Evolutionary conservation across 1,140 invertebrate species (phyloP), one percentile per base, ranked within the genome.

Genomic region (Conus ventricosus): DNA sequence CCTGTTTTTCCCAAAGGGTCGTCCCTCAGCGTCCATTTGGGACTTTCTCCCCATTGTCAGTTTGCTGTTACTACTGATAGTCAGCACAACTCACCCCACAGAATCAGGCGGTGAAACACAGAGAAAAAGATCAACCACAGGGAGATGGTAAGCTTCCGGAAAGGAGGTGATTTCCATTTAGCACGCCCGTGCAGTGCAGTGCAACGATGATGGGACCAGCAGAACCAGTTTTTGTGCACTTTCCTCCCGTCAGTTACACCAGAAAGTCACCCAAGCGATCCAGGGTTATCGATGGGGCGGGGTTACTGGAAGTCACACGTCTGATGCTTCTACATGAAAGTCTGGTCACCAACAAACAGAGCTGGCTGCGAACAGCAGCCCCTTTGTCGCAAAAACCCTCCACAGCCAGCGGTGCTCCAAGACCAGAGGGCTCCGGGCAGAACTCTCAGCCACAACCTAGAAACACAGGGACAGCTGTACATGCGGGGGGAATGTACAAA

Each of bases 11-110:
- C 3, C 84, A 5, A 25, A 39, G 54, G 84, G 84, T 4, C 63
- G 75, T 25, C 84, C 51, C 84, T 75, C 23, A 63, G 75, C 76
- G 84, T 85, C n/a, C 84, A 85, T 23, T 15, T 60, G 27, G 84
- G 84, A 8, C 63, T 39, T 15, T 85, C 84, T 3, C 84, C 84
- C 5, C 84, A 76, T 13, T 85, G 84, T 53, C 5, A 15, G 7
- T 75, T 85, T 57, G 84, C 84, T 75, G 11, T 15, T 4, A 67
- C 25, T 63, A 13, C 71, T 5, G 60, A 71, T 20, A 53, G 13
- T 5, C 51, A 39, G 57, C 57, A 60, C 8, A 60, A 15, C 39
- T 8, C 84, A 53, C 39, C 39, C 39, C 39, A 25, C 39, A 5
- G 25, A 63, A 11, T 13, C 51, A 20, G 39, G 27, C 11, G 20